phyloP scores from a whole-genome alignment of 1,140 invertebrate genomes.

The Hyposmocoma kahamanoa region DNA sequence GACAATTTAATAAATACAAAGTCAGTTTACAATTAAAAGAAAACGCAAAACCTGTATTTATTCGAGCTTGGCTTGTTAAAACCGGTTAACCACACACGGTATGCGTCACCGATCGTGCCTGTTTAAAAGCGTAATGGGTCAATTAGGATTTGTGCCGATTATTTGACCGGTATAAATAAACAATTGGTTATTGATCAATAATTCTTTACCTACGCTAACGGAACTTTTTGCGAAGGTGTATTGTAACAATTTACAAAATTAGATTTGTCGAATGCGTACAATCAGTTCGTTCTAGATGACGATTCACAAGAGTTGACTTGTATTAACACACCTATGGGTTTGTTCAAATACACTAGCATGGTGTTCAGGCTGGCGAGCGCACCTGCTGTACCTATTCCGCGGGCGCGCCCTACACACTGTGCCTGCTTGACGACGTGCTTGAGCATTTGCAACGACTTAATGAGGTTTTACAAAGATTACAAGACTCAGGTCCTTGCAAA shows the following conservation, averaged over 20 bases:
- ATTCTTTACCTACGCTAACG: not conserved
- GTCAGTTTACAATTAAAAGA: slow-evolving; percentile 1
- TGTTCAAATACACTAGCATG: slow-evolving; percentile 24
- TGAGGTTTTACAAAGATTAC: no score
- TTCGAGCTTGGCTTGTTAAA: not conserved
- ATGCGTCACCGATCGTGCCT: not conserved
- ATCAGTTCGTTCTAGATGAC: slow-evolving; percentile 17
- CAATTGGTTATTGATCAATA: not conserved
- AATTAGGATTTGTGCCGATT: slow-evolving; percentile 2
- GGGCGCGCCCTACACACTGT: no score
- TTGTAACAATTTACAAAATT: slow-evolving; percentile 15
- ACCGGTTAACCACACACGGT: not conserved
- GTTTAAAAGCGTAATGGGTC: slow-evolving; percentile 2
- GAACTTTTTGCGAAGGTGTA: not conserved
- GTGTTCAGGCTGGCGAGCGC: slow-evolving; percentile 21
- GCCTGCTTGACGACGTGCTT: no score
- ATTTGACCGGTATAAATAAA: not conserved
- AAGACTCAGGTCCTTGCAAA: no score
- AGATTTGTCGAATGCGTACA: slow-evolving; percentile 24
- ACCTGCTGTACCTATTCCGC: slow-evolving; percentile 15
- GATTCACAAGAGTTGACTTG: slow-evolving; percentile 16
- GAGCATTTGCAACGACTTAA: no score
- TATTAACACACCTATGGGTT: slow-evolving; percentile 25
- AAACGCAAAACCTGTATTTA: slow-evolving; percentile 6
- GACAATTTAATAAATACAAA: slow-evolving; percentile 5